Conservation (phyloP, 2,797 vertebrate genomes). For the Oreonectes daqikongensis region DNA sequence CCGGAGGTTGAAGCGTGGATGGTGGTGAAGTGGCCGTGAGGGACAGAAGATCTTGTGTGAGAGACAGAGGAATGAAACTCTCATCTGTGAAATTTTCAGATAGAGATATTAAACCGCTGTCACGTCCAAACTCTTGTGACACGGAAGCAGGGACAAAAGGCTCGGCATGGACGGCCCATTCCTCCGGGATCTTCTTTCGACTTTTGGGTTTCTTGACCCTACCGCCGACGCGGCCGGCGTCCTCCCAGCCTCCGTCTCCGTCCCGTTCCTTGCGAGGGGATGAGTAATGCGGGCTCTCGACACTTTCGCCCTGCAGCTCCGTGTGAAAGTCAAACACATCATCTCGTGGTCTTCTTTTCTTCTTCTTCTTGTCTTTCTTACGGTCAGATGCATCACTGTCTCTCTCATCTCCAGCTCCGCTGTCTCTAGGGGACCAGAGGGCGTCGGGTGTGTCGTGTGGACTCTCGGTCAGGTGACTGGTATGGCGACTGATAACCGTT, state of each 20-base stretch:
- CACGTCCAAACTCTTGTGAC: constrained; percentile 44
- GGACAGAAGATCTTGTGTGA: constrained; percentile 68
- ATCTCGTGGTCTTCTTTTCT: constrained; percentile 77
- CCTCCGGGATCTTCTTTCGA: constrained; percentile 80
- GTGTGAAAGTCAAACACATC: constrained; percentile 69
- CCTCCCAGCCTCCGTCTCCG: constrained; percentile 73
- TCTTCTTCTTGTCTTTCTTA: constrained; percentile 81
- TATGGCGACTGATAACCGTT: constrained; percentile 74
- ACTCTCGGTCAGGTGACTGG: constrained; percentile 65
- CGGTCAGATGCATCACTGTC: constrained; percentile 71
- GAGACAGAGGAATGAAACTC: constrained; percentile 58
- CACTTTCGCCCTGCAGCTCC: constrained; percentile 65
- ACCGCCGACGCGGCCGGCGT: constrained; percentile 70
- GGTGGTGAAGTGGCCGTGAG: constrained; percentile 55
- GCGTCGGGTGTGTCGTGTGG: constrained; percentile 62
- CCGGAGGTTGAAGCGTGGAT: constrained; percentile 63
- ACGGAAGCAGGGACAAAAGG: constrained; percentile 61
- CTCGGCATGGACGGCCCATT: constrained; percentile 72
- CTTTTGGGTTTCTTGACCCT: constrained; percentile 75
- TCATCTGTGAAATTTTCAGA: constrained; percentile 63
- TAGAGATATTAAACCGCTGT: constrained; percentile 49
- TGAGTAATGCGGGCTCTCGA: constrained; percentile 65
- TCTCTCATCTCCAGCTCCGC: constrained; percentile 66
- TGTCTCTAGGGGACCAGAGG: constrained; percentile 67
- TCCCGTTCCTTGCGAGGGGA: constrained; percentile 67